Conservation (phyloP, 2,113 vertebrate genomes). For the Marmota monax region DNA sequence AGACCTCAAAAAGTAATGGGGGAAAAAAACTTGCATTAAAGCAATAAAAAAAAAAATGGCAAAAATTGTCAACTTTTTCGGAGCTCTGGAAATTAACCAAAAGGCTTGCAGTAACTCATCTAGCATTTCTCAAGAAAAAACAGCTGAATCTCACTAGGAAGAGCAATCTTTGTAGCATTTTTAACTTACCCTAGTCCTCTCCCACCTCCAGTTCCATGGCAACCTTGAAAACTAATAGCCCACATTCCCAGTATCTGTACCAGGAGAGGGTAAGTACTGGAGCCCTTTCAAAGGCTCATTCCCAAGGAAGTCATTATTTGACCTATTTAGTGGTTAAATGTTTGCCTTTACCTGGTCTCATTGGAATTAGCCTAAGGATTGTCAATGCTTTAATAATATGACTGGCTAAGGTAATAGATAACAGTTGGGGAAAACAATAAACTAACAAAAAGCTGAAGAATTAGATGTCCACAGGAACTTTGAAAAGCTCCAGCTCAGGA, state of each 20-base stretch:
- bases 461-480: not conserved
- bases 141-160: not conserved
- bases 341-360: not conserved
- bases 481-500: conserved; percentile 9
- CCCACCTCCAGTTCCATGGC: not conserved
- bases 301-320: not conserved
- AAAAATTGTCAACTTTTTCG: not conserved
- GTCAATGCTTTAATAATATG: not conserved
- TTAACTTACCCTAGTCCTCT: not conserved
- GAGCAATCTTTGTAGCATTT: not conserved
- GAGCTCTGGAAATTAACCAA: not conserved
- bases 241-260: not conserved
- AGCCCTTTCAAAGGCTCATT: not conserved
- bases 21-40: not conserved
- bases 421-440: not conserved
- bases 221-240: not conserved
- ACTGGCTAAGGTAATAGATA: not conserved
- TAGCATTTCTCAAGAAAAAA: not conserved
- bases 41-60: not conserved
- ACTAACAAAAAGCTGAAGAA: not conserved
- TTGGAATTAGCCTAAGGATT: not conserved
- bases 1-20: not conserved
- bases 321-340: not conserved
- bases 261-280: not conserved
- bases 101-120: not conserved